Evolutionary conservation across 2,797 vertebrate species (phyloP).

Genomic region (Enteromius radiatus): DNA sequence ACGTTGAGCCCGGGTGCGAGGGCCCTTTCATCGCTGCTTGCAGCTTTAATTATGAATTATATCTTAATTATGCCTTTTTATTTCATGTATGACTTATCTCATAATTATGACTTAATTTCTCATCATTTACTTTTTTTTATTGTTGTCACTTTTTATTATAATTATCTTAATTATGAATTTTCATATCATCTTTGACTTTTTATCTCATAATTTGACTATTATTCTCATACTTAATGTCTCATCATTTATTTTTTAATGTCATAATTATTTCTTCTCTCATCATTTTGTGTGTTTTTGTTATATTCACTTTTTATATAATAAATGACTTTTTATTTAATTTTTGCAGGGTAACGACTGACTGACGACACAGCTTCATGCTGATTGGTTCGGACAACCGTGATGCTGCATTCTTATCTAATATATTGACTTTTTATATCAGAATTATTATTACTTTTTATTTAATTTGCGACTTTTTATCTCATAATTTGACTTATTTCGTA

Average conservation of each 20-base stretch:
- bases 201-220: no score
- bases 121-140: not conserved
- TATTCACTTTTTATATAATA: no score
- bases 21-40: no score
- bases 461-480: not conserved
- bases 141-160: no score
- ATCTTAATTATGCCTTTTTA: not conserved
- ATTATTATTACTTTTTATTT: not conserved
- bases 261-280: not conserved
- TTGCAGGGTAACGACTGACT: no score
- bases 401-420: no score
- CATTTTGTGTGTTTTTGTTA: not conserved
- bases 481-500: not conserved
- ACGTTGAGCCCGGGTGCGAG: no score
- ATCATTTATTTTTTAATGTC: not conserved
- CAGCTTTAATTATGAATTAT: not conserved
- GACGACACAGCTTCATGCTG: no score
- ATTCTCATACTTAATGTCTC: not conserved
- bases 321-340: not conserved
- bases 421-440: not conserved
- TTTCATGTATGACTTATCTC: no score
- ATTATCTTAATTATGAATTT: no score
- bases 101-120: not conserved
- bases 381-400: no score
- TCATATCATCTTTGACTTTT: no score